A percentile compares a stretch with the other conserved stretches of the same genome.
Conservation (phyloP, 2,113 vertebrate genomes). For the Ailuropoda melanoleuca region DNA sequence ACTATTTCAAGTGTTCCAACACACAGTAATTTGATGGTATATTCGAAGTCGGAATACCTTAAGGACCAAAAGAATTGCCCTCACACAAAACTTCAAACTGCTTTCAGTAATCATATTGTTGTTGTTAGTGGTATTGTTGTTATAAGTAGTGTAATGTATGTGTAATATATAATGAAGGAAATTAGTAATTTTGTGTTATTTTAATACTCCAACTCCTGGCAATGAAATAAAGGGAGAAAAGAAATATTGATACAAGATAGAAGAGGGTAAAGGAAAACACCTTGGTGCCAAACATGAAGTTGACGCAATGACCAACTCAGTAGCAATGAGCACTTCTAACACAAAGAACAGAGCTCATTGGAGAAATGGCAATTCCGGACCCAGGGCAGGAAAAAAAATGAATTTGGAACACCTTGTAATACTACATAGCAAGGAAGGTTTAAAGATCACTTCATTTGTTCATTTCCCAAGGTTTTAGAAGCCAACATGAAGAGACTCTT, state of each 20-base stretch:
- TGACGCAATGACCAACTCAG: neutral
- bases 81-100: neutral
- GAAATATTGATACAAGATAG: neutral
- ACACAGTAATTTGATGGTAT: neutral
- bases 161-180: constrained; percentile 1
- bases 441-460: neutral
- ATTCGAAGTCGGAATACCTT: neutral
- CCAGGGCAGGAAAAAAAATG: neutral
- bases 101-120: neutral
- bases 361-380: neutral
- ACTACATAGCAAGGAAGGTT: neutral
- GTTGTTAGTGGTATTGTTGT: neutral
- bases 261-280: constrained; percentile 26
- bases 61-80: neutral
- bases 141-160: neutral
- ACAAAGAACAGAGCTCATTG: neutral
- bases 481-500: neutral
- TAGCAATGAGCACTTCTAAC: neutral
- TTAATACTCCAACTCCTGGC: neutral
- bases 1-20: neutral
- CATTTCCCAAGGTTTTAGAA: neutral
- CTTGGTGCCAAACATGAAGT: neutral
- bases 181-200: neutral
- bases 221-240: neutral
- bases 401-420: neutral